These are phyloP conservation scores for Brachypteracias leptosomus DNA, from an alignment of 2,113 vertebrate species.

Conservation along the genomic window DNA sequence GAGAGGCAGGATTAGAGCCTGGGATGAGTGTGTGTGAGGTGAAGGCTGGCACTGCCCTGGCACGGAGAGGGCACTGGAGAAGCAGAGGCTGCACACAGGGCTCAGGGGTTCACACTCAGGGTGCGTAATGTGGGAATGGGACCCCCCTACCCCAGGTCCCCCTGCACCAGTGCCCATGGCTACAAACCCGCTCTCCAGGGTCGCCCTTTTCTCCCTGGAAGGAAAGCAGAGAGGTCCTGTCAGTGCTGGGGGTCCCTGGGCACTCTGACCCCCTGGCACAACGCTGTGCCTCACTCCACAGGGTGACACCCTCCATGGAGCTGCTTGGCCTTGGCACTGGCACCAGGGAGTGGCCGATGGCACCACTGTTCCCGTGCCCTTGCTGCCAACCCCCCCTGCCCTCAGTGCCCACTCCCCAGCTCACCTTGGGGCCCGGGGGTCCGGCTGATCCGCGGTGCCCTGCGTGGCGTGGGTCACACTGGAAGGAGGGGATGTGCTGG, in stretches of 20 bases:
- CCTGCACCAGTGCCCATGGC: accelerated
- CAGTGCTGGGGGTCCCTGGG: accelerated
- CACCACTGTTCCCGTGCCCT: accelerated
- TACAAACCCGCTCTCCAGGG: conserved; percentile 60
- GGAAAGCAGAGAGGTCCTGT: not conserved
- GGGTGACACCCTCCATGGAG: accelerated
- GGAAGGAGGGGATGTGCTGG: not conserved
- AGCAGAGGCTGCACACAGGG: accelerated
- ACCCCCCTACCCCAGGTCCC: not conserved
- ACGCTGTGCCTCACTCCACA: accelerated
- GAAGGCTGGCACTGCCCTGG: not conserved
- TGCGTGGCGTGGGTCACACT: not conserved
- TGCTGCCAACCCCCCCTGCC: accelerated
- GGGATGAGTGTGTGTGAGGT: not conserved
- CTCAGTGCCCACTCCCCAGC: accelerated
- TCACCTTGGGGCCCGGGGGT: conserved; percentile 44
- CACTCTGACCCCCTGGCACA: not conserved
- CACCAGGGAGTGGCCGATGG: accelerated
- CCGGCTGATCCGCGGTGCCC: not conserved
- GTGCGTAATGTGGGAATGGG: not conserved
- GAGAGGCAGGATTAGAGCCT: not conserved
- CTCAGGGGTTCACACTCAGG: not conserved
- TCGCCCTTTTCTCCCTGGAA: conserved; percentile 69
- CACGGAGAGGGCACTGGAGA: accelerated
- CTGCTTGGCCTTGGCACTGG: not conserved